Base-by-base conservation (phyloP, 2,888 invertebrate genomes). In the Hypsopygia costalis region DNA sequence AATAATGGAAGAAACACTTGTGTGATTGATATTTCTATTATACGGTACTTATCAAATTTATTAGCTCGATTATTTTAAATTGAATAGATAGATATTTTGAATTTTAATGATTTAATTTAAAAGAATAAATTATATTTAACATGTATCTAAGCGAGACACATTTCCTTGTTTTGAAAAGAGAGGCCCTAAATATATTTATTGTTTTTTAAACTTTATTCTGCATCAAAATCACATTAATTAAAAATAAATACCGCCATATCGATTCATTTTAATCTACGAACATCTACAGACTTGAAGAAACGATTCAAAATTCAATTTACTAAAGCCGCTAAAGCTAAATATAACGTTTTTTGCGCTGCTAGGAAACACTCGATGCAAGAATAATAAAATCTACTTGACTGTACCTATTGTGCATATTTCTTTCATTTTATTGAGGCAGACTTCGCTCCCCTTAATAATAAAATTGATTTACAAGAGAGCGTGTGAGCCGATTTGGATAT, bases 391-490 rank as follows among this genome's bases (percentile, higher is more conserved):
- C 31, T 27, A 38, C 25, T 39, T 33, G 8, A 33, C 27, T 33
- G 11, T 11, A 31, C 22, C 11, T 33, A 39, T 39, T 38, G 27
- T 32, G 25, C 39, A 39, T 39, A 12, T 38, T 39, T 33, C 45
- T 57, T 48, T 41, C 53, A 58, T 65, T 66, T 68, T 67, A 63
- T 54, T 56, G 55, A 47, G 54, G 49, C 56, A 48, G 51, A 48
- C 52, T 51, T 47, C 45, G 37, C 44, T 41, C 65, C 58, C 56
- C 62, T 62, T 51, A 43, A 54, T 62, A 61, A 61, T 64, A 59
- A 59, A 65, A 60, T 65, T 62, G 60, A 62, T 65, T 62, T 60
- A 60, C 48, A 49, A 44, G 40, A 47, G 44, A 55, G 51, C 57
- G 60, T 63, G 62, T 62, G 61, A 65, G 62, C 52, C 55, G 55